A percentile compares a stretch with the other conserved stretches of the same genome.
These are phyloP conservation scores for Mus pahari DNA, from an alignment of 2,113 vertebrate genomes.

Conservation along the genomic window DNA sequence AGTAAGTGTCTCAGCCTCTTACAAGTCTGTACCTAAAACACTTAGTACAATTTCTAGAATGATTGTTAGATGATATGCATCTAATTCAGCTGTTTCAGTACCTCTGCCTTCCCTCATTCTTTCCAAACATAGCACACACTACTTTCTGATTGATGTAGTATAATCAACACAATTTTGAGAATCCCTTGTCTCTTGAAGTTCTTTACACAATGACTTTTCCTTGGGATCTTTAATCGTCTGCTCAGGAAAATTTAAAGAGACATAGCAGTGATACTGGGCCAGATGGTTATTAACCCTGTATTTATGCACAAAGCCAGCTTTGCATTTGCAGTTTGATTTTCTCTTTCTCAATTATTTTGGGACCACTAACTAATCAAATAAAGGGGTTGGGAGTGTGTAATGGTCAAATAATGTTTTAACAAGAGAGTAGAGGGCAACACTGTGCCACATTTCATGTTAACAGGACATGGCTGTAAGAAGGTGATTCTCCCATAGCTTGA, in stretches of 20 bases:
- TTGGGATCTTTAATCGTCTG: neutral
- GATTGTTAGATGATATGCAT: neutral
- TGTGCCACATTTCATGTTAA: neutral
- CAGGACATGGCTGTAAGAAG: neutral
- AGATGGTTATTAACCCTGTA: neutral
- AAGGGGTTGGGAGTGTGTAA: neutral
- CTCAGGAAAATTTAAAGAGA: neutral
- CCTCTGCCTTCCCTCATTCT: too few relatives aligned
- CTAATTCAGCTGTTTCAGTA: too few relatives aligned
- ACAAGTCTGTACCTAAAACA: neutral
- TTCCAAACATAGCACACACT: neutral
- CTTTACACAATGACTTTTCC: neutral
- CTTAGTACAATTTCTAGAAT: neutral
- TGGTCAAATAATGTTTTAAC: conserved; percentile 7
- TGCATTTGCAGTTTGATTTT: neutral
- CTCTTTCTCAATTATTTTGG: conserved; percentile 47
- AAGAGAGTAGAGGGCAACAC: neutral
- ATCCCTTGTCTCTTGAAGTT: neutral
- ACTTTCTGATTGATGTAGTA: neutral
- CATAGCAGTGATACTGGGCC: neutral
- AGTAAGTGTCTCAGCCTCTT: too few relatives aligned
- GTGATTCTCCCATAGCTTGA: neutral
- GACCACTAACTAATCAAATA: neutral
- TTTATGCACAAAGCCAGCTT: neutral
- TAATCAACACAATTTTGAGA: neutral